phyloP scores from a whole-genome alignment of 2,888 invertebrate species.

The Zygaena filipendulae region DNA sequence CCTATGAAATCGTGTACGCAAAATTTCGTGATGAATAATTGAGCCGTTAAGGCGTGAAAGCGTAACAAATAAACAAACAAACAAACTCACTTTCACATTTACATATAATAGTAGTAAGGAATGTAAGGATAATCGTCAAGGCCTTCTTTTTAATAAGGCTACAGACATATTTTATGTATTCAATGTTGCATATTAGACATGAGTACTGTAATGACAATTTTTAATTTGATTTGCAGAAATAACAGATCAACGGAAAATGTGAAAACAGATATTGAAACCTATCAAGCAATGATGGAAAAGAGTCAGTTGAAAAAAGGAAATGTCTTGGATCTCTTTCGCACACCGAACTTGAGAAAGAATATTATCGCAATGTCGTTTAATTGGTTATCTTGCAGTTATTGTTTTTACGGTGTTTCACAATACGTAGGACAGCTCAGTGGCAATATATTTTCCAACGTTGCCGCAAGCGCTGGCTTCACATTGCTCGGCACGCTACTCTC shows the following conservation, averaged over 20 bases:
- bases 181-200: no score
- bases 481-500: slow-evolving; percentile 68
- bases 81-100: no score
- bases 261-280: slow-evolving; percentile 40
- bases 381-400: slow-evolving; percentile 84
- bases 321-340: slow-evolving; percentile 75
- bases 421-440: slow-evolving; percentile 84
- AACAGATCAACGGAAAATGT: slow-evolving; percentile 55
- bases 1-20: no score
- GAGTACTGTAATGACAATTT: background rate
- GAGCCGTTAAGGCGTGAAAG: no score
- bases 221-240: slow-evolving; percentile 40
- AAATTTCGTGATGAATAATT: no score
- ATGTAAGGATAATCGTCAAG: no score
- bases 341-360: slow-evolving; percentile 76
- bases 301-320: slow-evolving; percentile 56
- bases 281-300: slow-evolving; percentile 32
- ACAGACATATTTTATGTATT: no score
- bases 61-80: no score
- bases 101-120: no score
- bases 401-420: slow-evolving; percentile 83
- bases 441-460: slow-evolving; percentile 84
- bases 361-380: slow-evolving; percentile 78
- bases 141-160: no score
- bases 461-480: slow-evolving; percentile 76